phyloP scores from a whole-genome alignment of 2,888 invertebrate genomes.

The Hemaris fuciformis region DNA sequence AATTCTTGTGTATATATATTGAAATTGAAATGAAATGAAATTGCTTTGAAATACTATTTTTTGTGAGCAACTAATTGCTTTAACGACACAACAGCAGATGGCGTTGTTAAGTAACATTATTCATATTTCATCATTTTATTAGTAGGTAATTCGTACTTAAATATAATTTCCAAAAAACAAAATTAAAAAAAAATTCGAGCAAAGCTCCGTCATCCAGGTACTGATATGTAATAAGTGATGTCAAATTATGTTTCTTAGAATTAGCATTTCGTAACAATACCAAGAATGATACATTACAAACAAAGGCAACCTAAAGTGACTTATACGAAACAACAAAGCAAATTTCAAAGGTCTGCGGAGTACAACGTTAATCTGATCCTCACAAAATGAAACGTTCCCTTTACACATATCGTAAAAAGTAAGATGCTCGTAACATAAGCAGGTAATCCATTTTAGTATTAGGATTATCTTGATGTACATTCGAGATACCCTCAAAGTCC shows the following conservation, averaged over 20 bases:
- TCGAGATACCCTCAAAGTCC: constrained; percentile 39
- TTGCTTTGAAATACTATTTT: no score
- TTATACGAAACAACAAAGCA: constrained; percentile 17
- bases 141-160: no score
- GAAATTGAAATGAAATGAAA: no score
- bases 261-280: neutral
- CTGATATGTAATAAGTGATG: neutral
- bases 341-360: neutral
- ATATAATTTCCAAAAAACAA: no score
- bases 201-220: no score
- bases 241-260: neutral
- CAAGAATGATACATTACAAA: neutral
- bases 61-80: no score
- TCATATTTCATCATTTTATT: no score
- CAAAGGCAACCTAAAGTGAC: neutral
- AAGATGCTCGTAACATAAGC: constrained; percentile 43
- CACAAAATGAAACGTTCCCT: constrained; percentile 36
- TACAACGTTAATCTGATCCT: constrained; percentile 22
- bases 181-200: no score
- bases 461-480: constrained; percentile 41
- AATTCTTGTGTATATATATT: no score
- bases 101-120: no score
- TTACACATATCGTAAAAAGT: constrained; percentile 42
- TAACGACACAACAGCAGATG: no score
- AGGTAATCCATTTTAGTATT: constrained; percentile 43